These are phyloP conservation scores for Archips crataeganus DNA, from an alignment of 2,888 invertebrate genomes.

Conservation along the genomic window DNA sequence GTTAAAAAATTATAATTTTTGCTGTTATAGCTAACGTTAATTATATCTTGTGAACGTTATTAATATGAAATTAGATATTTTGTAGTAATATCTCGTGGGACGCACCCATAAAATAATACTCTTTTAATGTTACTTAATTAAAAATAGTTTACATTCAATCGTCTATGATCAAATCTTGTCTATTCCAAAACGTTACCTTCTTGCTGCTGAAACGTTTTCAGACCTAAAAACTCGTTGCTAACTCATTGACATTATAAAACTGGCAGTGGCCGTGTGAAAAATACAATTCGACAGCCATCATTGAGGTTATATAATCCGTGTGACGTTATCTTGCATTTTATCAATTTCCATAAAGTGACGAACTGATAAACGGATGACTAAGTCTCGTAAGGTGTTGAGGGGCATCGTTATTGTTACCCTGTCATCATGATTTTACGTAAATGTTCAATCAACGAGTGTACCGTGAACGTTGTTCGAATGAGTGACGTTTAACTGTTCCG, in stretches of 20 bases:
- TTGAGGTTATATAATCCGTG: constrained; percentile 32
- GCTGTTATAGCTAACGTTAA: no score
- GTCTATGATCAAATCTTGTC: neutral
- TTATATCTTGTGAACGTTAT: no score
- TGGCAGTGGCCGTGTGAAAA: constrained; percentile 27
- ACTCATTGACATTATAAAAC: constrained; percentile 31
- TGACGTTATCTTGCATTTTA: constrained; percentile 38
- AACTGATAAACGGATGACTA: constrained; percentile 26
- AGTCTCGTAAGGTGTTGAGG: constrained; percentile 23
- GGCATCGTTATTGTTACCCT: neutral
- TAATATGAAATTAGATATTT: no score
- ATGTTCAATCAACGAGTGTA: neutral
- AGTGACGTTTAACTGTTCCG: constrained; percentile 33
- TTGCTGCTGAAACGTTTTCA: constrained; percentile 15
- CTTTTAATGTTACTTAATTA: no score
- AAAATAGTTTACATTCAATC: no score
- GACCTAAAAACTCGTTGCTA: constrained; percentile 15
- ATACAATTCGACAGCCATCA: constrained; percentile 16
- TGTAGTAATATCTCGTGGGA: no score
- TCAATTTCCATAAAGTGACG: constrained; percentile 27
- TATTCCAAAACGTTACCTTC: neutral
- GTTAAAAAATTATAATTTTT: no score
- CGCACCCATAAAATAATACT: no score
- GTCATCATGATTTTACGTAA: constrained; percentile 34
- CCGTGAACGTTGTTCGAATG: constrained; percentile 9